Evolutionary conservation across 53 echinoderm and acorn worm species (phyloP), one percentile per base, ranked within the genome.

Genomic region (Holothuria leucospilota): DNA sequence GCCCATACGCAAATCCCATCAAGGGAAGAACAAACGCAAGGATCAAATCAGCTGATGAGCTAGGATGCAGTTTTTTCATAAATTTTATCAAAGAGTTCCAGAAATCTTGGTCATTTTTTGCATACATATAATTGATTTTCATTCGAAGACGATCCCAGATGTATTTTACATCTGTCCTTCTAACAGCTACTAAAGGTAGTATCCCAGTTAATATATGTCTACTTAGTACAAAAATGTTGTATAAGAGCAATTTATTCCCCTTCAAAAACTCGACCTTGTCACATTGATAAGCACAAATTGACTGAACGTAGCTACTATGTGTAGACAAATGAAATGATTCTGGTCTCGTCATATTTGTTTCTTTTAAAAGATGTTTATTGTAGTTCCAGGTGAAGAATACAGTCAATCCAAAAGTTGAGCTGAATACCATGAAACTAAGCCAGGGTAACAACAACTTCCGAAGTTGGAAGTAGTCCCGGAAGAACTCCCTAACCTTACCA

Each of bases 381-480:
- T 40, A 72, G 49, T 72, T 72, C 72, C 72, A 72, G 9, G 72
- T 72, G 18, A 72, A 72, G 49, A 72, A 72, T 49, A 72, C 72
- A 39, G 39, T 72, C 4, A 72, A 12, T 40, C 72, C 72, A 72
- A 72, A 72, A 14, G 72, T 72, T 18, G 72, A 72, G 18, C 49
- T 72, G 25, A 72, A 72, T 42, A 72, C 29, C 9, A 72, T 25
- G 72, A 72, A 72, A 40, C 49, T 72, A 0, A 72, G 41, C 72
- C 39, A 72, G 27, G 72, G 72, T 38, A 39, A 11, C 20, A 72
- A 39, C 21, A 72, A 28, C 46, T 72, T 72, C 18, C 72, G 40
- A 40, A 72, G 46, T 24, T 72, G 72, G 46, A 42, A 72, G 72
- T 72, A 72, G 40, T 72, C 72, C 20, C 72, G 27, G 41, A 72